Percentiles rank a stretch among this genome's conserved stretches.
phyloP scores from a whole-genome alignment of 2,797 vertebrate species.

The Heliangelus exortis region DNA sequence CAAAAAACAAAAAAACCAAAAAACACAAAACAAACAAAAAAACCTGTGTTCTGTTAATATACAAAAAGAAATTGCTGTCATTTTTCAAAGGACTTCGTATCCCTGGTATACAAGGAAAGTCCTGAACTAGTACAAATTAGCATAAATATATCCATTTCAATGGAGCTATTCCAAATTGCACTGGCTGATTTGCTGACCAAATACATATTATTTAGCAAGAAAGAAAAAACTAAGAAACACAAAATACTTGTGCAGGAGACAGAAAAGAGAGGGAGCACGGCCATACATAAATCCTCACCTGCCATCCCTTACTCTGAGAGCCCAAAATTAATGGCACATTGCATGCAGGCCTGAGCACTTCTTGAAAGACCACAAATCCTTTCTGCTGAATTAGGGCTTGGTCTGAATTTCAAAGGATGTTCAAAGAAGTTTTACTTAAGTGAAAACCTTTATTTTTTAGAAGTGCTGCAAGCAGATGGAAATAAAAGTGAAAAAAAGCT shows the following conservation, averaged over 20 bases:
- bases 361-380: neutral
- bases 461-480: constrained; percentile 22
- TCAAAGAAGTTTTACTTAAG: constrained; percentile 34
- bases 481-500: constrained; percentile 46
- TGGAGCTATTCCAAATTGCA: neutral
- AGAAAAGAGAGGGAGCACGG: neutral
- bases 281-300: neutral
- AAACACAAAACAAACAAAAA: no score
- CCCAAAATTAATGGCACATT: neutral
- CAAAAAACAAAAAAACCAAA: neutral
- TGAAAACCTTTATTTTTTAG: constrained; percentile 58
- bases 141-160: neutral
- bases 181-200: neutral
- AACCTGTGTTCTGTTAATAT: neutral
- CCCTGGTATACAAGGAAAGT: neutral
- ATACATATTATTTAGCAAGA: neutral
- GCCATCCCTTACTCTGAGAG: neutral
- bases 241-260: accelerated
- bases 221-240: neutral
- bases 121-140: neutral
- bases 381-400: neutral
- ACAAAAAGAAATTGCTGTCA: neutral
- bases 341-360: neutral
- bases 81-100: neutral
- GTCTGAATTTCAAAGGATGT: constrained; percentile 38